Evolutionary conservation across 64 coral and sea anemone species (phyloP).

Genomic region (Acropora tenuis): DNA sequence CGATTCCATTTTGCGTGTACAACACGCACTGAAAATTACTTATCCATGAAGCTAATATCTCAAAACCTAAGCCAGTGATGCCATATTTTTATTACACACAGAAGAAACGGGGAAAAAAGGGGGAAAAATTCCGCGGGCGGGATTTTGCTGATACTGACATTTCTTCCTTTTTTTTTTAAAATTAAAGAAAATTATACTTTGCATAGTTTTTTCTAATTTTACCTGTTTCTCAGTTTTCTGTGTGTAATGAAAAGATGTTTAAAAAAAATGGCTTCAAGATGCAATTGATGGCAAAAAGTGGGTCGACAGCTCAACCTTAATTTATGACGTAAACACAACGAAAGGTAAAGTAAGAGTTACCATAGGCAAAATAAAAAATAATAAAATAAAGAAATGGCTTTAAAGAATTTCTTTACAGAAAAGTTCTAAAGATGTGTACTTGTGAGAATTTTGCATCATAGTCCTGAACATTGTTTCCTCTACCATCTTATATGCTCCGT

Average conservation of each 20-base stretch:
- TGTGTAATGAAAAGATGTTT: conserved; percentile 9
- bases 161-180: neutral
- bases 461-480: no score
- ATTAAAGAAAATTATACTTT: neutral
- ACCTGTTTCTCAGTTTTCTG: neutral
- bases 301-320: neutral
- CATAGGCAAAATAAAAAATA: neutral
- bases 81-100: conserved; percentile 9
- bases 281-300: conserved; percentile 18
- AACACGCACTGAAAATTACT: neutral
- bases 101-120: neutral
- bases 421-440: no score
- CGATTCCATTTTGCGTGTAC: neutral
- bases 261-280: conserved; percentile 1
- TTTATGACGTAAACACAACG: neutral
- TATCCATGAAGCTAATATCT: conserved; percentile 11
- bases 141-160: neutral
- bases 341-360: conserved; percentile 3
- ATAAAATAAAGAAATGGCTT: no score
- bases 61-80: conserved; percentile 1
- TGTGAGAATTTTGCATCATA: no score
- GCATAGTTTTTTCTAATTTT: conserved; percentile 14
- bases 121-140: neutral
- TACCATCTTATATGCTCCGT: no score
- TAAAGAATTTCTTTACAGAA: no score